Percentiles rank a stretch among this genome's conserved stretches.
These are phyloP conservation scores for Papilio elwesi DNA, from an alignment of 2,888 invertebrate species.

Conservation along the genomic window DNA sequence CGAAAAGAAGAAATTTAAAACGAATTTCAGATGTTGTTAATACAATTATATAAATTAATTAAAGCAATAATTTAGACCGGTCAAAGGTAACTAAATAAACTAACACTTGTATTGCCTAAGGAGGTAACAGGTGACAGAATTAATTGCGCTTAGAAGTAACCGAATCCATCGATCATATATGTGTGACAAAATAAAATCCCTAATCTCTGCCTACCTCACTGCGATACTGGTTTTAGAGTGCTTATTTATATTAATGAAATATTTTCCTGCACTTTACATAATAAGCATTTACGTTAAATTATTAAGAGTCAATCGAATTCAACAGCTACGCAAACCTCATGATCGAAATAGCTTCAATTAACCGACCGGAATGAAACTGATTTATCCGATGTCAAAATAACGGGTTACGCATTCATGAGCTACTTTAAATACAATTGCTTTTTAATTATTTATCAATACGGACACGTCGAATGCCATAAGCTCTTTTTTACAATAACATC, in stretches of 20 bases:
- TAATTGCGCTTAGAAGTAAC: too few species aligned
- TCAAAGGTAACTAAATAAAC: too few species aligned
- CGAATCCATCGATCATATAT: too few species aligned
- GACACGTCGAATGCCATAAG: neutral
- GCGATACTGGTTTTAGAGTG: too few species aligned
- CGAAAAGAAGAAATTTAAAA: constrained; percentile 10
- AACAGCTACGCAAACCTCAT: neutral
- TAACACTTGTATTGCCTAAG: too few species aligned
- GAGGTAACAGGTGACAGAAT: too few species aligned
- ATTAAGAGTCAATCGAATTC: neutral
- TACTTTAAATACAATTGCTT: constrained; percentile 30
- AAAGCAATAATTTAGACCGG: too few species aligned
- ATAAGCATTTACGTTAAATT: neutral
- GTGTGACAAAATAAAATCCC: too few species aligned
- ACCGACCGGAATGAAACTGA: constrained; percentile 7
- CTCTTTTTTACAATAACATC: constrained; percentile 3
- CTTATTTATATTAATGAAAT: too few species aligned
- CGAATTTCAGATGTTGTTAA: neutral
- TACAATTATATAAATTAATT: neutral
- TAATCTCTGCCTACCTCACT: too few species aligned
- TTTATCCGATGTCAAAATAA: constrained; percentile 22
- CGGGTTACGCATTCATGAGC: constrained; percentile 12
- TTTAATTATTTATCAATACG: constrained; percentile 20
- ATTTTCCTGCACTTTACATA: neutral
- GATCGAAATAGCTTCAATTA: constrained; percentile 7